These are phyloP conservation scores for Periphyllus acericola DNA, from an alignment of 2,888 invertebrate species.

Conservation along the genomic window DNA sequence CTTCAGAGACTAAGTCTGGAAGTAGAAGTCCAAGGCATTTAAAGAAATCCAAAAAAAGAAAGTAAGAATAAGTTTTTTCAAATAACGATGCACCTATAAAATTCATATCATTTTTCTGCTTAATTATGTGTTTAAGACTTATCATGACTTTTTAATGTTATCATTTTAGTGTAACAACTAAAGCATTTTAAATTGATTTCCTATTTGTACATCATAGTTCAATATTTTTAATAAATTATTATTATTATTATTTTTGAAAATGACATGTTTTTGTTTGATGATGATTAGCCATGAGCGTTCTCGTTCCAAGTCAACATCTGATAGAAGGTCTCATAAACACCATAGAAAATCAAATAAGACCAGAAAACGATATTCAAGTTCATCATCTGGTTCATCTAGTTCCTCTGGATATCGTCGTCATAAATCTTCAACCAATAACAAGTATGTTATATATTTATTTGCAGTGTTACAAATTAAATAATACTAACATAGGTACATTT, in stretches of 20 bases:
- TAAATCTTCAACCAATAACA: slow-evolving; percentile 58
- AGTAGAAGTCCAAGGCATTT: slow-evolving; percentile 66
- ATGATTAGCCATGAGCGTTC: slow-evolving; percentile 63
- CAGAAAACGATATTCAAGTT: slow-evolving; percentile 55
- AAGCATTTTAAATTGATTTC: too few species aligned
- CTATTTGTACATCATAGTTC: too few species aligned
- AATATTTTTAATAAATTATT: too few species aligned
- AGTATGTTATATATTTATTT: slow-evolving; percentile 39
- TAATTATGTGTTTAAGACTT: too few species aligned
- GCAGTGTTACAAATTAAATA: not conserved
- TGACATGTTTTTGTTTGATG: slow-evolving; percentile 9
- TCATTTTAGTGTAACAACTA: too few species aligned
- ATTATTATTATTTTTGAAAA: not conserved
- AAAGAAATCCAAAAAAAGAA: slow-evolving; percentile 66
- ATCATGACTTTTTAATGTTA: too few species aligned
- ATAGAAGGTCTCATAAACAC: slow-evolving; percentile 54
- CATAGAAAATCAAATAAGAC: slow-evolving; percentile 54
- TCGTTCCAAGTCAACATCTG: slow-evolving; percentile 66
- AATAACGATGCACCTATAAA: not conserved
- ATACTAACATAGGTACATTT: slow-evolving; percentile 19
- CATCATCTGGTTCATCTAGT: slow-evolving; percentile 53
- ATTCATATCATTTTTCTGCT: too few species aligned
- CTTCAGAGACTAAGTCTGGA: slow-evolving; percentile 68
- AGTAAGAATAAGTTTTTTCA: slow-evolving; percentile 63
- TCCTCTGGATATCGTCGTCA: slow-evolving; percentile 58